Evolutionary conservation across 2,797 vertebrate genomes (phyloP), one percentile per base, ranked within the genome.

Genomic region (Uromys caudimaculatus): DNA sequence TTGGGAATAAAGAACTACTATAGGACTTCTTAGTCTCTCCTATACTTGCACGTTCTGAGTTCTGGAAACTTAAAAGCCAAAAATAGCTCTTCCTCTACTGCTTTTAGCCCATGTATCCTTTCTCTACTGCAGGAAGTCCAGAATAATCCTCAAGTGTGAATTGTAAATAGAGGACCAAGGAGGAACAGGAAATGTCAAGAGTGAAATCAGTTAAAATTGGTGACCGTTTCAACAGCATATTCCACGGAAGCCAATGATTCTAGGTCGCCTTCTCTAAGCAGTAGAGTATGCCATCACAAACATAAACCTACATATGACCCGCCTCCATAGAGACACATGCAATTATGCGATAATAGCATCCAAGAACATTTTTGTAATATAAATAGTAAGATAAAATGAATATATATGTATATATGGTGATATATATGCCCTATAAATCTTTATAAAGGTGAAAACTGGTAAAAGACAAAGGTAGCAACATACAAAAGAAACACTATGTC

Each of bases 141-240:
- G 83, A 88, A 69, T 54, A 81, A 35, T 41, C 17, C 79, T 73
- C 77, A 64, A 47, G 44, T 13, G 77, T 96, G 27, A 91, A 86
- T 1, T 71, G 19, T 75, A 23, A 35, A 54, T 35, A 96, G 73
- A 94, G 4, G 27, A 93, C 50, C 10, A 79, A 94, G 92, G 24
- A 17, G 24, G 13, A 89, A 12, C 16, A 90, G 24, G 32, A 95
- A 89, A n/a, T 84, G 56, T 32, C 60, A 83, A 78, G 8, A 24
- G n/a, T 52, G 10, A 75, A 83, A 85, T 67, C 35, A 3, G 24
- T 83, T 84, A 64, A 95, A 87, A 78, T 93, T 90, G 11, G 77
- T 83, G 90, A 88, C n/a, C 88, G 67, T 95, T 94, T 94, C 75
- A 95, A 92, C 94, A 87, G 19, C 52, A 64, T 79, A 88, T 90